Base-by-base conservation (phyloP, 2,888 invertebrate genomes). In the Agrilus mali region DNA sequence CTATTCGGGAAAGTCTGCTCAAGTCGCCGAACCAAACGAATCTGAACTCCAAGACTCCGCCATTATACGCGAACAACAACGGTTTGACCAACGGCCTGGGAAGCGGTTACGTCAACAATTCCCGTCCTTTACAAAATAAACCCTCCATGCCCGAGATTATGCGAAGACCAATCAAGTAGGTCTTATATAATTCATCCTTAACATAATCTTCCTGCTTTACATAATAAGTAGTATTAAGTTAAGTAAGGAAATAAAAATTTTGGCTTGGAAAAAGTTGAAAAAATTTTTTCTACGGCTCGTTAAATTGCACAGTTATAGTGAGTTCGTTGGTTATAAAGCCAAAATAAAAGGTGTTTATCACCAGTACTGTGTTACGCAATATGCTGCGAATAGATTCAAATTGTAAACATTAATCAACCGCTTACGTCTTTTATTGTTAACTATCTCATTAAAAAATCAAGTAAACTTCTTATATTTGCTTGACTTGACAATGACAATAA, bases 61-160 rank as follows among this genome's bases (percentile, higher is more conserved):
- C 49, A 41, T 42, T 50, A 41, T 39, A 48, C 40, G 50, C 53
- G 42, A 42, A 50, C 49, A 57, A 50, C 52, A 52, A 50, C 50
- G 53, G 59, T 46, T 49, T 59, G 48, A 54, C 59, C 50, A 59
- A 61, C 50, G 64, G 60, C 33, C 54, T 64, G 45, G 59, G 65
- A 50, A 61, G 62, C 57, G 64, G 64, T 49, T 62, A 63, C 50
- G 64, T 63, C 50, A 63, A 66, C 62, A 70, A 67, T 58, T 63
- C 62, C 44, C 64, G 64, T 51, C 67, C 67, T 50, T 68, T 55
- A 50, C 60, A 65, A 52, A 68, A 67, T 56, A 70, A 67, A 57
- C 70, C 65, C 20, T 64, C 70, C 52, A 58, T 62, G 61, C 73
- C 78, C 54, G 85, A 86, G 63, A 77, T 86, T 58, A 75, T 78